Conservation (phyloP, 1,140 invertebrate species). For the Penaeus indicus region DNA sequence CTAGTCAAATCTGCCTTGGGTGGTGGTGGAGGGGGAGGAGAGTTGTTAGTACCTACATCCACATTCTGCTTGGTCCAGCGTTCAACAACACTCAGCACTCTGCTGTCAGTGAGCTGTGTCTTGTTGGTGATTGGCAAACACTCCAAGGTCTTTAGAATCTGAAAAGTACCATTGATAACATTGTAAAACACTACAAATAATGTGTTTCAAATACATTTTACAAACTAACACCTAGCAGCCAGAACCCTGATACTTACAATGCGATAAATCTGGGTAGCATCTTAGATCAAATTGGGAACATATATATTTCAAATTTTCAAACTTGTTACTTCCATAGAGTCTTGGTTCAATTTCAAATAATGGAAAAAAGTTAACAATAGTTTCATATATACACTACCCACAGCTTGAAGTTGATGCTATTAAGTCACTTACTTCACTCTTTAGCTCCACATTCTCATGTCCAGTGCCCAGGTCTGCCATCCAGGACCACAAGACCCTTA, state of each 20-base stretch:
- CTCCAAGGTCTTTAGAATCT: slow-evolving; percentile 86
- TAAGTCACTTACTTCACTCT: slow-evolving; percentile 73
- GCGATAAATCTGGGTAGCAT: no score
- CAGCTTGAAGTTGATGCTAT: no score
- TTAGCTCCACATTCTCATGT: slow-evolving; percentile 68
- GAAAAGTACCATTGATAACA: slow-evolving; percentile 68
- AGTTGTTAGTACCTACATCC: slow-evolving; percentile 45
- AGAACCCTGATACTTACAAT: no score
- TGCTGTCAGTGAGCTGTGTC: slow-evolving; percentile 91
- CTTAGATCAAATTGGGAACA: no score
- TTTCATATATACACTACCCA: no score
- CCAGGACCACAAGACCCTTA: slow-evolving; percentile 91
- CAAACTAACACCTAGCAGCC: no score
- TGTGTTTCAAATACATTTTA: no score
- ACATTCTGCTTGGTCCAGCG: slow-evolving; percentile 76
- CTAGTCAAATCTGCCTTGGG: slow-evolving; percentile 27
- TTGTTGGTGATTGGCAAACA: slow-evolving; percentile 92
- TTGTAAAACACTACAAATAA: no score
- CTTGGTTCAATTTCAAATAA: no score
- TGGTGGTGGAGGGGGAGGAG: slow-evolving; percentile 37
- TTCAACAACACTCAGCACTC: slow-evolving; percentile 84
- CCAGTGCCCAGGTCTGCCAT: slow-evolving; percentile 79
- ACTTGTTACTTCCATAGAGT: no score
- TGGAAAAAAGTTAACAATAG: no score
- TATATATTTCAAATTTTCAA: no score